Conservation (phyloP, 2,888 invertebrate genomes). For the Drosophila tanythrix region DNA sequence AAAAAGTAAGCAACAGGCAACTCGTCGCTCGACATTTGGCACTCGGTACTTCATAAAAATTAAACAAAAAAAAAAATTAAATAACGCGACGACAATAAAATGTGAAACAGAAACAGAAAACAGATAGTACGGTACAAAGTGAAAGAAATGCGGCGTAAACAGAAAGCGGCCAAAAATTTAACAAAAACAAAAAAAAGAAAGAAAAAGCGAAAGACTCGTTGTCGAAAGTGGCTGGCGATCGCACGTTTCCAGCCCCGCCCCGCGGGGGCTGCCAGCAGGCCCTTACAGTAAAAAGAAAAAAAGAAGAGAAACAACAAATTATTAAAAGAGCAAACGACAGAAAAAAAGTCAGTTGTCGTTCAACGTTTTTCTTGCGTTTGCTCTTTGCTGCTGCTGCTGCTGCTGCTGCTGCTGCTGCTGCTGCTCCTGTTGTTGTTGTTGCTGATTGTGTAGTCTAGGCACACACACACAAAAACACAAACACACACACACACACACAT, state of each 20-base stretch:
- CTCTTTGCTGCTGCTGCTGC: conserved; percentile 26
- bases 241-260: conserved; percentile 7
- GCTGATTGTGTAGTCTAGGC: conserved; percentile 77
- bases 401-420: conserved; percentile 36
- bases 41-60: conserved; percentile 58
- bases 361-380: conserved; percentile 44
- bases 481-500: conserved; percentile 29
- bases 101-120: conserved; percentile 64
- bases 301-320: conserved; percentile 29
- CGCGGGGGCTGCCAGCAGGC: conserved; percentile 3
- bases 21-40: conserved; percentile 39
- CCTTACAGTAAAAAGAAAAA: conserved; percentile 32
- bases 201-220: conserved; percentile 66
- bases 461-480: conserved; percentile 41
- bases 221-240: conserved; percentile 65
- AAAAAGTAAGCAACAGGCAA: conserved; percentile 54
- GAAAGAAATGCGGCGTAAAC: conserved; percentile 79
- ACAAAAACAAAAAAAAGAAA: conserved; percentile 31
- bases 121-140: conserved; percentile 75
- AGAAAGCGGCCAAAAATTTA: conserved; percentile 68
- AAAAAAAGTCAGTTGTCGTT: conserved; percentile 53
- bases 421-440: conserved; percentile 24
- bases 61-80: conserved; percentile 14
- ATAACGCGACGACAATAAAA: conserved; percentile 51
- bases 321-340: conserved; percentile 51